A percentile compares a stretch with the other conserved stretches of the same genome.
These are phyloP conservation scores for Danaus plexippus DNA, from an alignment of 1,140 invertebrate genomes.

Conservation along the genomic window DNA sequence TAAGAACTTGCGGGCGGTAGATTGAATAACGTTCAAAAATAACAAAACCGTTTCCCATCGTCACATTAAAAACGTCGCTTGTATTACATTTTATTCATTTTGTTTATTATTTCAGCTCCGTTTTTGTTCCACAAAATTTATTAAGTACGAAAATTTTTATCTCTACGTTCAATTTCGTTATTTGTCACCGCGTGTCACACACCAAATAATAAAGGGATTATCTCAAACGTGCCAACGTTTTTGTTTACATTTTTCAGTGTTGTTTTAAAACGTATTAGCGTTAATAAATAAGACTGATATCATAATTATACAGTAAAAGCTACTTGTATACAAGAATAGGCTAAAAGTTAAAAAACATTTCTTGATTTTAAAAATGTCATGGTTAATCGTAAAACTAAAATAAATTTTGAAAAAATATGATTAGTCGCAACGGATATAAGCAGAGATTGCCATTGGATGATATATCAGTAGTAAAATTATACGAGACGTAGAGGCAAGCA, in stretches of 20 bases:
- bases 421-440: slow-evolving; percentile 45
- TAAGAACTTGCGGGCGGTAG: slow-evolving; percentile 29
- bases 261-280: too few relatives aligned
- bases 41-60: slow-evolving; percentile 8
- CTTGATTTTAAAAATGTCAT: too few relatives aligned
- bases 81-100: too few relatives aligned
- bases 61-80: not conserved
- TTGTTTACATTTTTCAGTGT: too few relatives aligned
- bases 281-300: not conserved
- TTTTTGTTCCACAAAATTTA: too few relatives aligned
- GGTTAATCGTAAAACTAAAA: slow-evolving; percentile 6
- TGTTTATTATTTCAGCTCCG: too few relatives aligned
- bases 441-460: slow-evolving; percentile 52
- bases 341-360: too few relatives aligned
- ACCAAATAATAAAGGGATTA: not conserved
- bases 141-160: too few relatives aligned
- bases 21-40: slow-evolving; percentile 27
- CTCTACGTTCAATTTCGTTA: too few relatives aligned
- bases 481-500: slow-evolving; percentile 54
- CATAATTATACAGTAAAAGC: slow-evolving; percentile 5
- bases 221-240: not conserved
- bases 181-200: too few relatives aligned
- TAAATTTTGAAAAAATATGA: slow-evolving; percentile 43
- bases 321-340: too few relatives aligned
- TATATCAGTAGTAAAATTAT: slow-evolving; percentile 62